A percentile compares a stretch with the other conserved stretches of the same genome.
These are phyloP conservation scores for Gordius sp. DNA, from an alignment of 2,888 invertebrate genomes.

Conservation along the genomic window DNA sequence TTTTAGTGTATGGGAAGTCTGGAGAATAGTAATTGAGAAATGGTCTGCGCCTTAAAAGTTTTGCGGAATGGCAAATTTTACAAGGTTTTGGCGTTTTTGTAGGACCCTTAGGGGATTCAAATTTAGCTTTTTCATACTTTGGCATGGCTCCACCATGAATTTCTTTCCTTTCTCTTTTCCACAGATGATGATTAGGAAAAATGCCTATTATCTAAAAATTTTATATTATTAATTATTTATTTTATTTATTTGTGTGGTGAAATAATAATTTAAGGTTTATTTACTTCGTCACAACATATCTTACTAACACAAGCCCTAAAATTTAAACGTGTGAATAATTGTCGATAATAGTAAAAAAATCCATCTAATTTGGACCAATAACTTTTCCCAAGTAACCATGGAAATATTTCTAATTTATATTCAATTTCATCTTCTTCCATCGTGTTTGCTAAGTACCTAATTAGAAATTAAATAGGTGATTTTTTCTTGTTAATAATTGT, in stretches of 20 bases:
- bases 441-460: neutral
- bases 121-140: neutral
- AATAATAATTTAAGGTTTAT: neutral
- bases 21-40: neutral
- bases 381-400: neutral
- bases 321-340: neutral
- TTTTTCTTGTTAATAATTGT: neutral
- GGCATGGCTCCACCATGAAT: neutral
- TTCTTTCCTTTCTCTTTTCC: neutral
- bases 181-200: neutral
- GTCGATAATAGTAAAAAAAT: constrained; percentile 6
- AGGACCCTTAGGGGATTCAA: neutral
- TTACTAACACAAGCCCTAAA: constrained; percentile 6
- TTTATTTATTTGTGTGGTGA: no score
- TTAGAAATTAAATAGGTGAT: neutral
- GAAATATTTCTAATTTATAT: constrained; percentile 8
- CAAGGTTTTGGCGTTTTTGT: neutral
- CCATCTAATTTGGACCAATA: neutral
- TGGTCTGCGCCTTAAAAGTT: neutral
- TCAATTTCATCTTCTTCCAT: constrained; percentile 14
- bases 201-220: constrained; percentile 14
- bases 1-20: no score
- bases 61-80: neutral
- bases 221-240: no score
- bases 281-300: constrained; percentile 2